phyloP scores from a whole-genome alignment of 2,888 invertebrate genomes.

The Siphlonurus alternatus region DNA sequence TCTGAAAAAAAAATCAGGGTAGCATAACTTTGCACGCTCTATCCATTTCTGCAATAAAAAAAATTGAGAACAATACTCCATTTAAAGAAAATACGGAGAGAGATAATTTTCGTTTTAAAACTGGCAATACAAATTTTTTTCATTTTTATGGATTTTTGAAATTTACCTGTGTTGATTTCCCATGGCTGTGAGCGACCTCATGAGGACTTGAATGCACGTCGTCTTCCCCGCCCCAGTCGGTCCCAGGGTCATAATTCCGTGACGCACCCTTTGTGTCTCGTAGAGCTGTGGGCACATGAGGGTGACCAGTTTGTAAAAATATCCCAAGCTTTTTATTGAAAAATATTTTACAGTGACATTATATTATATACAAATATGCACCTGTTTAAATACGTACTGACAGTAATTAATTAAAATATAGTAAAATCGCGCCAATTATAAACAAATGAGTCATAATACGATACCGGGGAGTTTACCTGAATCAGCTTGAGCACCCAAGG shows the following conservation, averaged over 20 bases:
- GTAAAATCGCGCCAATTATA: background rate
- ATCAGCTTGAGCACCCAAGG: conserved; percentile 91
- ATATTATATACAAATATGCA: background rate
- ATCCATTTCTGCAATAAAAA: no score
- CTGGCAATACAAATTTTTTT: no score
- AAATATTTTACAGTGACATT: no score
- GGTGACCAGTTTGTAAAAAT: background rate
- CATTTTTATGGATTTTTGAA: no score
- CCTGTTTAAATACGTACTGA: background rate
- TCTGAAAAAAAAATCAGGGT: no score
- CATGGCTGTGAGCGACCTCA: conserved; percentile 76
- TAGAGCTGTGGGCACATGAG: conserved; percentile 44
- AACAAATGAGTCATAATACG: background rate
- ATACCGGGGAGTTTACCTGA: conserved; percentile 39
- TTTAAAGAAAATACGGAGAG: no score
- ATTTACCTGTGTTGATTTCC: conserved; percentile 68
- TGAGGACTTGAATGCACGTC: conserved; percentile 72
- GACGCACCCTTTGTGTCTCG: conserved; percentile 87
- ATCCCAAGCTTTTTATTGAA: background rate
- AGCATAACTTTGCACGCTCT: no score
- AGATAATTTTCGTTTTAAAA: no score
- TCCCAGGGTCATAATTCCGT: conserved; percentile 91
- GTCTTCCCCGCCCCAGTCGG: conserved; percentile 94
- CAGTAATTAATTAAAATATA: background rate
- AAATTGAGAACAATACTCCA: no score